Conservation (phyloP, 2,888 invertebrate genomes). For the Nemotelus nigrinus region DNA sequence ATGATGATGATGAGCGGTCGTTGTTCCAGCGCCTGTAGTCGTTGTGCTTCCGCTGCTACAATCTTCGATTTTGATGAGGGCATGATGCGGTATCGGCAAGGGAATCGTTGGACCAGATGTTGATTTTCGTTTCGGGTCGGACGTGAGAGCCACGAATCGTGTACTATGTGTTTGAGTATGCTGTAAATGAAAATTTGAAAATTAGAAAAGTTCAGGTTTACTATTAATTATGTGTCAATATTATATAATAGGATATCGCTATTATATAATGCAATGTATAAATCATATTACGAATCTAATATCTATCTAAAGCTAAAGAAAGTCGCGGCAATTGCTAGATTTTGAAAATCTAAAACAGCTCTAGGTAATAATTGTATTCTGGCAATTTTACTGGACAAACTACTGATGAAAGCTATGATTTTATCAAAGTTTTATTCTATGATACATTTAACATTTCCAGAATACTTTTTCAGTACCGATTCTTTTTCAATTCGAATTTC, state of each 20-base stretch:
- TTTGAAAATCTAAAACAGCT: too few relatives aligned
- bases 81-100: conserved; percentile 65
- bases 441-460: too few relatives aligned
- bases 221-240: neutral
- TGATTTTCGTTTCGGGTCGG: conserved; percentile 64
- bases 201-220: neutral
- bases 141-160: conserved; percentile 72
- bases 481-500: too few relatives aligned
- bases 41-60: conserved; percentile 64
- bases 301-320: too few relatives aligned
- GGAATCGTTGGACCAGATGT: conserved; percentile 62
- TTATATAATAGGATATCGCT: neutral
- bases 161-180: conserved; percentile 77
- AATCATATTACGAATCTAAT: too few relatives aligned
- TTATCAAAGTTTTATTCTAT: too few relatives aligned
- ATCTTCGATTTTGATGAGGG: conserved; percentile 78
- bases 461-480: too few relatives aligned
- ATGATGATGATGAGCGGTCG: conserved; percentile 59
- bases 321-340: too few relatives aligned
- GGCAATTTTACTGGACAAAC: too few relatives aligned
- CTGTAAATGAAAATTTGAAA: conserved; percentile 54
- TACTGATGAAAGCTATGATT: too few relatives aligned
- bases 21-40: conserved; percentile 57
- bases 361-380: too few relatives aligned
- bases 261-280: too few relatives aligned